Base-by-base conservation (phyloP, 2,888 invertebrate genomes). In the Anarsia innoxiella region DNA sequence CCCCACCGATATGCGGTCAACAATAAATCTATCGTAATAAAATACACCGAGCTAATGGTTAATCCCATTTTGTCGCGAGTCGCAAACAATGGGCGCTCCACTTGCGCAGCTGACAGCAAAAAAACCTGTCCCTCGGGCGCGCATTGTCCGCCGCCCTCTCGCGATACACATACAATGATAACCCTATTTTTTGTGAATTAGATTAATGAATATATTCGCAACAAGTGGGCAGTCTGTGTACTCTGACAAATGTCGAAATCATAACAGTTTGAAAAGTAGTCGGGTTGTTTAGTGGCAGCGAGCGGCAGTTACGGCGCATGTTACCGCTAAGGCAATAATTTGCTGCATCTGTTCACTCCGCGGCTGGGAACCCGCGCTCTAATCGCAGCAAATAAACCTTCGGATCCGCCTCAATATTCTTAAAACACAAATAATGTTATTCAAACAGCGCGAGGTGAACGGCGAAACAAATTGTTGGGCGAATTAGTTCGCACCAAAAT, bases 21-120 rank as follows among this genome's bases (percentile, higher is more conserved):
- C 47, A 58, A 58, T 58, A 58, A 59, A 58, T 56, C 51, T 55
- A 49, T 51, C 42, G 12, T 19, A 14, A 45, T 53, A 57, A 56
- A 54, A 44, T 43, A 40, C 44, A 42, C 49, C 58, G 28, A 39
- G 29, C 37, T 42, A 44, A 47, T 45, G 49, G 46, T 64, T 71
- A 71, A 75, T 74, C 70, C 59, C 56, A 63, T 71, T 62, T 59
- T 59, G 61, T 53, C 39, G 54, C 46, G 41, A n/a, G 41, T 33
- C 49, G 41, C 53, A 49, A 47, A 78, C 72, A 78, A 77, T 66
- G 46, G n/a, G 8, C 57, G 47, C 48, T 51, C 57, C 76, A 77
- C 82, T 82, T 76, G 79, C 56, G 72, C 82, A 82, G 83, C 82
- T 82, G 83, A 74, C 77, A 49, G 41, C 47, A 59, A 71, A 74